Evolutionary conservation across 2,797 vertebrate genomes (phyloP).

Genomic region (Typhlichthys eigenmanni): DNA sequence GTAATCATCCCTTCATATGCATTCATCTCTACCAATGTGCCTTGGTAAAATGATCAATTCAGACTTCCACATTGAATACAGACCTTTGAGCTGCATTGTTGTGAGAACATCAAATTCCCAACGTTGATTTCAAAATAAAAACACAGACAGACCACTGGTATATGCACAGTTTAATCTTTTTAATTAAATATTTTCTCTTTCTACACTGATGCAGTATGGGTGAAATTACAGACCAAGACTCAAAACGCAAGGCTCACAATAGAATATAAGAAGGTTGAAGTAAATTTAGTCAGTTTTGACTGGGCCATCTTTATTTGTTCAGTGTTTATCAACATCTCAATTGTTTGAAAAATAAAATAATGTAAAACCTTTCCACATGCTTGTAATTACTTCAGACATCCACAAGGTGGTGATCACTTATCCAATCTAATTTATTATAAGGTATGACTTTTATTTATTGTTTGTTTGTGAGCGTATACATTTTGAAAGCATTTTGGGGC

Average conservation of each 20-base stretch:
- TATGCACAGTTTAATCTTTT: slow-evolving; percentile 62
- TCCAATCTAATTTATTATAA: not conserved
- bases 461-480: too few species aligned
- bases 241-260: slow-evolving; percentile 78
- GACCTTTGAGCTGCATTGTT: slow-evolving; percentile 48
- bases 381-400: slow-evolving; percentile 31
- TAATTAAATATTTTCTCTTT: slow-evolving; percentile 49
- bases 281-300: slow-evolving; percentile 69
- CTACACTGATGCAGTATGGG: slow-evolving; percentile 57
- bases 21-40: slow-evolving; percentile 81
- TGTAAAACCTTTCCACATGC: slow-evolving; percentile 64
- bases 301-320: slow-evolving; percentile 75
- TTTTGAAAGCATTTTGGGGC: too few species aligned
- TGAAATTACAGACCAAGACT: slow-evolving; percentile 61
- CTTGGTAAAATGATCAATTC: slow-evolving; percentile 74
- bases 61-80: slow-evolving; percentile 64
- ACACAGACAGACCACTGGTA: slow-evolving; percentile 56
- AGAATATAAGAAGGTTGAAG: slow-evolving; percentile 72
- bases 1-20: slow-evolving; percentile 34
- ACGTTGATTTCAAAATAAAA: too few species aligned
- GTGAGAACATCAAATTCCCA: slow-evolving; percentile 55
- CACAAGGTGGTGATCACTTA: slow-evolving; percentile 49
- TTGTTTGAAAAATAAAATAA: slow-evolving; percentile 82
- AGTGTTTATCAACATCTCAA: slow-evolving; percentile 79
- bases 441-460: not conserved